Conservation (phyloP, 2,797 vertebrate species). For the Poecilia gillii region DNA sequence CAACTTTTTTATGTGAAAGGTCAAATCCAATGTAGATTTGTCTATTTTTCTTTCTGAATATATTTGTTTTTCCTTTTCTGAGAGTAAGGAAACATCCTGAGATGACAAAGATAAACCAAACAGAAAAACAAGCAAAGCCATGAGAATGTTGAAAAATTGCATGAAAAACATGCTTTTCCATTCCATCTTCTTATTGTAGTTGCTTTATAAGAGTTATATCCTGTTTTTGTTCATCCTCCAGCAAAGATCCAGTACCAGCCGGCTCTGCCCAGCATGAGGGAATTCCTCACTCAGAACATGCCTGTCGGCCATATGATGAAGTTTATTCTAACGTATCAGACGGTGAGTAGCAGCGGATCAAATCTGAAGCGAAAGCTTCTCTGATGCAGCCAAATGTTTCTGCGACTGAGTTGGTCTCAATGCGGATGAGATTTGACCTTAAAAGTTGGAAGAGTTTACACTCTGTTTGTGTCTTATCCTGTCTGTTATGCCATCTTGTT, state of each 20-base stretch:
- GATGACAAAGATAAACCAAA: too few species aligned
- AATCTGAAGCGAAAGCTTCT: not conserved
- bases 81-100: not conserved
- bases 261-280: conserved; percentile 72
- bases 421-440: not conserved
- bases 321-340: conserved; percentile 82
- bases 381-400: not conserved
- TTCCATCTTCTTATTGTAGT: not conserved
- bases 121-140: not conserved
- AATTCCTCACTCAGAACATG: conserved; percentile 78
- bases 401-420: not conserved
- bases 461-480: not conserved
- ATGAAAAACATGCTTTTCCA: not conserved
- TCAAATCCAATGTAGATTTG: not conserved
- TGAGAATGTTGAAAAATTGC: not conserved
- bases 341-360: conserved; percentile 67
- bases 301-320: conserved; percentile 80
- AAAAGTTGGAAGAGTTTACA: not conserved
- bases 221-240: conserved; percentile 52
- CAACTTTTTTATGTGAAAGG: not conserved
- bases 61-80: not conserved
- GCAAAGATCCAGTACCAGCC: conserved; percentile 79
- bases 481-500: not conserved
- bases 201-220: conserved; percentile 22
- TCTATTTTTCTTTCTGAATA: not conserved